Percentiles rank a stretch among this genome's conserved stretches.
These are phyloP conservation scores for Cremastobaeus sp. DNA, from an alignment of 2,888 invertebrate genomes.

Conservation along the genomic window DNA sequence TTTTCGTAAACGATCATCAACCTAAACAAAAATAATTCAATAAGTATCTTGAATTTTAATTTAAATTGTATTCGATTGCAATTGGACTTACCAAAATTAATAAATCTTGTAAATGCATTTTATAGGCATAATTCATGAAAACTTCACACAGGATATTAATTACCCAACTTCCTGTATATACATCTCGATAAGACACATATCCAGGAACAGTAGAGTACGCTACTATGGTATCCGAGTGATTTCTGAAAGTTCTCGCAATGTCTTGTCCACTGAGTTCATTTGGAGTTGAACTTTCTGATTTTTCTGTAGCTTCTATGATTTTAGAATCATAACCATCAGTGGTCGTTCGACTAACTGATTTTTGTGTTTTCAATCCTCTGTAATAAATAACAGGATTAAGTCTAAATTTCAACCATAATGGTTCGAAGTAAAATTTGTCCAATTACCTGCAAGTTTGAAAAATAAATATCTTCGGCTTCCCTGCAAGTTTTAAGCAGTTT, in stretches of 20 bases:
- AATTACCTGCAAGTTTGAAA: constrained; percentile 80
- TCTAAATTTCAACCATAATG: too few relatives aligned
- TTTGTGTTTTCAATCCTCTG: constrained; percentile 8
- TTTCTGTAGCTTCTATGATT: constrained; percentile 8
- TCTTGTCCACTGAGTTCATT: background rate
- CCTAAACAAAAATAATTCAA: constrained; percentile 58
- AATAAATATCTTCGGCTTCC: constrained; percentile 82
- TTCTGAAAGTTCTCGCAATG: constrained; percentile 54
- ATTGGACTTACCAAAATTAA: too few relatives aligned
- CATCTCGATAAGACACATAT: constrained; percentile 80
- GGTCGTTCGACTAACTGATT: background rate
- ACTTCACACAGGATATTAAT: constrained; percentile 80
- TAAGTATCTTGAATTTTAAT: background rate
- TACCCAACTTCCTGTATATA: constrained; percentile 81
- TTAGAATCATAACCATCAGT: constrained; percentile 35
- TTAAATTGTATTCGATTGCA: too few relatives aligned
- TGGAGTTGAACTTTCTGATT: background rate
- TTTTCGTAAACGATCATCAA: constrained; percentile 68
- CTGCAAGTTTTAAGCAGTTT: constrained; percentile 78
- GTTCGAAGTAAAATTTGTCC: background rate
- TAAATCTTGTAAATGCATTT: constrained; percentile 69
- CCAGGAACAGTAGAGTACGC: constrained; percentile 80
- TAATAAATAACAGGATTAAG: too few relatives aligned
- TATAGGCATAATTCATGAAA: constrained; percentile 74
- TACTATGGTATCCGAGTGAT: constrained; percentile 80